Base-by-base conservation (phyloP, 2,797 vertebrate species). In the Chromobotia macracanthus region DNA sequence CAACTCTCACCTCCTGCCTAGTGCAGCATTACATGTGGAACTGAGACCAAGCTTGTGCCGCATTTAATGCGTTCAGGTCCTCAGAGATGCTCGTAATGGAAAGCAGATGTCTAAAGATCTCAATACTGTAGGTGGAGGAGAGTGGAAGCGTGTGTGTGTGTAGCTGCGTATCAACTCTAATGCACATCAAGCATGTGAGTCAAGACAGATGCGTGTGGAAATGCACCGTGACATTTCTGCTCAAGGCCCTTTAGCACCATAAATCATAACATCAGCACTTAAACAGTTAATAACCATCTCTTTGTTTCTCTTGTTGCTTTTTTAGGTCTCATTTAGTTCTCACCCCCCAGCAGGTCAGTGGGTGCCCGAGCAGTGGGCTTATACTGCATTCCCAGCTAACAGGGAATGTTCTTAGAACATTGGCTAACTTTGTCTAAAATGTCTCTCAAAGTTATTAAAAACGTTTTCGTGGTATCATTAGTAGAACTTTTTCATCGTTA, bases 171-270 rank as follows among this genome's bases (percentile, higher is more conserved):
- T 92, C 87, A 72, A 90, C 83, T 90, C 89, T 87, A 91, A 94
- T 91, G 90, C 92, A 91, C 87, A 90, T 94, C 92, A 95, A 95
- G 94, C 93, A 94, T 92, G 75, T 91, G 87, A 95, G 94, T 90
- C 90, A 96, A 96, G 95, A 96, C 88, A 80, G 94, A 96, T 96
- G 92, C 92, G 86, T 90, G 92, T 95, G 93, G 94, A 95, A 96
- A 97, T 95, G 90, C 86, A 69, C 90, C 84, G 88, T 89, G 95
- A 96, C 95, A 95, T 92, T 92, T 95, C 86, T 93, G 93, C 93
- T 90, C 89, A 87, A 92, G 91, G 90, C 90, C 93, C 93, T 95
- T 91, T 92, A 91, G 94, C 92, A 84, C 86, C 91, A 93, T 93
- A 95, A 95, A 95, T 96, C 94, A 94, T 90, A 91, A 85, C 90